Percentiles rank a stretch among this genome's conserved stretches.
These are phyloP conservation scores for Lasioglossum albipes DNA, from an alignment of 1,140 invertebrate genomes.

Conservation along the genomic window DNA sequence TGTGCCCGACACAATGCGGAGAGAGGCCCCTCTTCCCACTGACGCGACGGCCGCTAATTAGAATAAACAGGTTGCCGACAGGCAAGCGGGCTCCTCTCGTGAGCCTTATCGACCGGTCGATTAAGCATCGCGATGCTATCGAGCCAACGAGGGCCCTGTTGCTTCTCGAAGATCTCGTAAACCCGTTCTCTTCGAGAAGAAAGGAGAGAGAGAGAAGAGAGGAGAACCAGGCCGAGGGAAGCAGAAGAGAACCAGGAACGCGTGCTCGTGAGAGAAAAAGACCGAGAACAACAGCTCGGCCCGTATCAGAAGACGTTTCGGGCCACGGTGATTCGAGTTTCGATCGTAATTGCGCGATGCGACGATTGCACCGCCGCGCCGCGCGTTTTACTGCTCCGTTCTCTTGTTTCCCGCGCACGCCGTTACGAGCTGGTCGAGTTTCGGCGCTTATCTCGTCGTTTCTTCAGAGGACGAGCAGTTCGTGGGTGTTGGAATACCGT, in stretches of 20 bases:
- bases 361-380: constrained; percentile 27
- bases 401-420: constrained; percentile 22
- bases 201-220: neutral
- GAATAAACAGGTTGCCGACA: constrained; percentile 64
- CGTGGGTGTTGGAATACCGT: neutral
- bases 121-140: constrained; percentile 62
- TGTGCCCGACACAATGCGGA: too few species aligned
- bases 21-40: too few species aligned
- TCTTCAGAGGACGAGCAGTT: neutral
- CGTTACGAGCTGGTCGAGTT: constrained; percentile 9
- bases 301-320: constrained; percentile 1
- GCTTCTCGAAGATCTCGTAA: constrained; percentile 55
- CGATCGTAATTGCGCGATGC: constrained; percentile 49
- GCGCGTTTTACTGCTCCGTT: constrained; percentile 29
- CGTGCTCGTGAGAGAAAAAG: neutral
- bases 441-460: neutral
- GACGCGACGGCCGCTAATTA: constrained; percentile 48
- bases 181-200: constrained; percentile 40
- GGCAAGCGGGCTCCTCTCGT: constrained; percentile 33
- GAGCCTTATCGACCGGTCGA: constrained; percentile 55
- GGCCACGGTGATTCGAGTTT: neutral
- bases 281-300: neutral
- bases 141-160: constrained; percentile 37
- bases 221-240: neutral
- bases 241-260: neutral